Conservation (phyloP, 2,113 vertebrate genomes). For the Pyrgilauda ruficollis region DNA sequence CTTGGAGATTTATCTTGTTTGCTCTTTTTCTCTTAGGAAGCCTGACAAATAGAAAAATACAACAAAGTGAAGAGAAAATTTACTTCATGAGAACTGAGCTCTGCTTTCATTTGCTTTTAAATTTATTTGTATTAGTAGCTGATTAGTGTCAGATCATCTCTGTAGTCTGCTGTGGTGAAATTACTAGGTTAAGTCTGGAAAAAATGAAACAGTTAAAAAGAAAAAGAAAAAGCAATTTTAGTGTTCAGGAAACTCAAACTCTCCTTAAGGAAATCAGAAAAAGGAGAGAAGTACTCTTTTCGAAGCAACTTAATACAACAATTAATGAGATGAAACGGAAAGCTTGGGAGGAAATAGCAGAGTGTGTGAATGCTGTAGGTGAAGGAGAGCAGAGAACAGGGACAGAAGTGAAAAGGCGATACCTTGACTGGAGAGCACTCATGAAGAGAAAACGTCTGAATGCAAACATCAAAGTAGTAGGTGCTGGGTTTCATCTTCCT, state of each 20-base stretch:
- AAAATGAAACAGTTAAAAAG: constrained; percentile 92
- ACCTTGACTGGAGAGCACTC: constrained; percentile 90
- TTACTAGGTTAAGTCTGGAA: constrained; percentile 56
- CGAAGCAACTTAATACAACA: constrained; percentile 93
- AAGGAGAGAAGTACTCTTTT: constrained; percentile 89
- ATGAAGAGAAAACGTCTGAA: constrained; percentile 91
- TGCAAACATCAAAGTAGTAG: constrained; percentile 83
- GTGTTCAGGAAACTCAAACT: constrained; percentile 91
- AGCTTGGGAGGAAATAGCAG: constrained; percentile 94
- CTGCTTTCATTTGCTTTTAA: constrained; percentile 10
- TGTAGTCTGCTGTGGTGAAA: constrained; percentile 32
- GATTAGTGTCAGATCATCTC: neutral
- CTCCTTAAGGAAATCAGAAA: constrained; percentile 92
- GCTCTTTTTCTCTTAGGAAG: constrained; percentile 56
- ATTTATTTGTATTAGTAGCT: neutral
- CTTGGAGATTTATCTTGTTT: constrained; percentile 45
- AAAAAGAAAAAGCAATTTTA: constrained; percentile 96
- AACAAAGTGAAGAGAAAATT: constrained; percentile 37
- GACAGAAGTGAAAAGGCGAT: constrained; percentile 89
- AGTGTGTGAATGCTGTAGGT: constrained; percentile 89
- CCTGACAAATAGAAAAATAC: constrained; percentile 47
- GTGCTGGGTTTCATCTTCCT: constrained; percentile 84
- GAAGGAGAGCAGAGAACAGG: constrained; percentile 91
- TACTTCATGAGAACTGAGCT: constrained; percentile 32
- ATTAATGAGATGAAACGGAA: constrained; percentile 94